Evolutionary conservation across 2,888 invertebrate genomes (phyloP).

Genomic region (Erannis defoliaria): DNA sequence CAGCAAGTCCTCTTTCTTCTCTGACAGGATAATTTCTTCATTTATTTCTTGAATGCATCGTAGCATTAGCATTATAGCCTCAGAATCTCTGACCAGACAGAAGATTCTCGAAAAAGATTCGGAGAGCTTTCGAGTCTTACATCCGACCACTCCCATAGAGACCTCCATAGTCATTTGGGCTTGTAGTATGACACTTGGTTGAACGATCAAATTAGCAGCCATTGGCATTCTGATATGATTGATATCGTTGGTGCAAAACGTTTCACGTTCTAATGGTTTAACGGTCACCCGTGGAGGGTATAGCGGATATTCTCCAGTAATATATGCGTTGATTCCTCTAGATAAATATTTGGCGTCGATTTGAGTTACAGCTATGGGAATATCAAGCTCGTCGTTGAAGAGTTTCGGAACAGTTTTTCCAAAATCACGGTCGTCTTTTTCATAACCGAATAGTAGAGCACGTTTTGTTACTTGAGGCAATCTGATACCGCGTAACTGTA

Average conservation of each 20-base stretch:
- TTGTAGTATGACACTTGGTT: slow-evolving; percentile 61
- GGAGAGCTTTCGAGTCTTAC: slow-evolving; percentile 54
- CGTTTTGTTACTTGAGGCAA: slow-evolving; percentile 26
- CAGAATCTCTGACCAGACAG: slow-evolving; percentile 55
- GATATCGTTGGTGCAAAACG: slow-evolving; percentile 73
- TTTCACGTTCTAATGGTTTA: slow-evolving; percentile 54
- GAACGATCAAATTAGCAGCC: slow-evolving; percentile 57
- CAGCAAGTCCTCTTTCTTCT: slow-evolving; percentile 52
- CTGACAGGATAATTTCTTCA: slow-evolving; percentile 46
- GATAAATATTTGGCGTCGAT: slow-evolving; percentile 66
- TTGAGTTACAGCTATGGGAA: slow-evolving; percentile 69
- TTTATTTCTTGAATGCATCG: slow-evolving; percentile 63
- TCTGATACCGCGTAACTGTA: slow-evolving; percentile 63
- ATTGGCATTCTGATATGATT: slow-evolving; percentile 61
- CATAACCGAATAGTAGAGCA: slow-evolving; percentile 64
- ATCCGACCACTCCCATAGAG: slow-evolving; percentile 74
- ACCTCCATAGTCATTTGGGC: slow-evolving; percentile 75
- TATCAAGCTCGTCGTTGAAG: slow-evolving; percentile 54
- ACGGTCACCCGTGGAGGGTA: slow-evolving; percentile 60
- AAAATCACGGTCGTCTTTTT: slow-evolving; percentile 61
- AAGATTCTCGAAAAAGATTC: slow-evolving; percentile 68
- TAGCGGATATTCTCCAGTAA: slow-evolving; percentile 70
- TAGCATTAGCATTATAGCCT: slow-evolving; percentile 55
- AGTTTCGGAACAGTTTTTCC: slow-evolving; percentile 43
- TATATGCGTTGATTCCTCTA: slow-evolving; percentile 58